Evolutionary conservation across 2,113 vertebrate genomes (phyloP).

Genomic region (Pedionomus torquatus): DNA sequence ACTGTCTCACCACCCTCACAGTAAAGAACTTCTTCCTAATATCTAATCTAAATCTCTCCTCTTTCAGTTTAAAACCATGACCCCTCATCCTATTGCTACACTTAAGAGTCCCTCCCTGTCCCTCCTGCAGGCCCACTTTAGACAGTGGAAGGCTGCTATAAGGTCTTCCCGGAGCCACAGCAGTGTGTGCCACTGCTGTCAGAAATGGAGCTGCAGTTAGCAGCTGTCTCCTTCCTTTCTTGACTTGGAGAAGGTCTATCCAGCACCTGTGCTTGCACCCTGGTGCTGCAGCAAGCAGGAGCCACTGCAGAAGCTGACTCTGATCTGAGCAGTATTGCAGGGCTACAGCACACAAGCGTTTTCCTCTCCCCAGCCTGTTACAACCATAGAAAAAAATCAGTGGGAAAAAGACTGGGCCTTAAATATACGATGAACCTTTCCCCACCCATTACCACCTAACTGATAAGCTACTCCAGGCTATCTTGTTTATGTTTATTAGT

Average conservation of each 20-base stretch:
- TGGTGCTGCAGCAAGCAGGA: not conserved
- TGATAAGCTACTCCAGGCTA: slow-evolving; percentile 11
- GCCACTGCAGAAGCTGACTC: not conserved
- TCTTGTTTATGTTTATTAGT: slow-evolving; percentile 37
- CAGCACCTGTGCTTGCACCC: not conserved
- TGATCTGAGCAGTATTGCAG: not conserved
- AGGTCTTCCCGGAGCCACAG: not conserved
- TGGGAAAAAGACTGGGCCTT: not conserved
- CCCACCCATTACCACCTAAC: not conserved
- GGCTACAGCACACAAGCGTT: not conserved
- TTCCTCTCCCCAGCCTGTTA: not conserved
- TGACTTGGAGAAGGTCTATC: rapidly evolving
- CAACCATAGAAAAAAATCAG: not conserved
- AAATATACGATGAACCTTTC: not conserved
- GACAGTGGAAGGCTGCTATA: not conserved
- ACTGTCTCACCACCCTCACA: not conserved
- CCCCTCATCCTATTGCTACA: not conserved
- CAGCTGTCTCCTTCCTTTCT: not conserved
- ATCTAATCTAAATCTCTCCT: not conserved
- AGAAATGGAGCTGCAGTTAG: not conserved
- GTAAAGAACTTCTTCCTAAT: not conserved
- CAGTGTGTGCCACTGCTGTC: not conserved
- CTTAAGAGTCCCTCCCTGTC: not conserved
- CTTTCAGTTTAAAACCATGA: not conserved
- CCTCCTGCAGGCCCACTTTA: not conserved